Percentiles rank a stretch among this genome's conserved stretches.
Evolutionary conservation across 2,113 vertebrate species (phyloP).

Genomic region (Zapus hudsonius): DNA sequence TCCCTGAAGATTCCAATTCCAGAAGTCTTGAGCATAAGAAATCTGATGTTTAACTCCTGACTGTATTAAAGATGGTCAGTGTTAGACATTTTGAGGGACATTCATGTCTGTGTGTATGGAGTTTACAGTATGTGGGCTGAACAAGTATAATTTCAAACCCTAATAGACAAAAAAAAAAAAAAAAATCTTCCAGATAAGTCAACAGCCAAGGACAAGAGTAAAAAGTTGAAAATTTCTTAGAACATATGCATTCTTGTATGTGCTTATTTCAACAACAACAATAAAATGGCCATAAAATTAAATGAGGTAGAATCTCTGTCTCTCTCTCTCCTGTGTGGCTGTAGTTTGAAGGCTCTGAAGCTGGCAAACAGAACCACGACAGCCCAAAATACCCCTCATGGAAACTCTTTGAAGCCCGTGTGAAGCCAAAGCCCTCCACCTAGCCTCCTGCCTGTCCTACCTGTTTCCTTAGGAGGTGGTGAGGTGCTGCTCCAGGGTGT

Average conservation of each 20-base stretch:
- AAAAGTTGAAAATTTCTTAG: neutral
- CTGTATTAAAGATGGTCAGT: neutral
- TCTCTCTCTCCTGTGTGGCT: neutral
- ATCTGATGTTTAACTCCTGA: neutral
- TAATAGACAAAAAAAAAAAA: neutral
- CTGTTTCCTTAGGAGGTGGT: constrained; percentile 73
- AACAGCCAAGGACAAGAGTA: neutral
- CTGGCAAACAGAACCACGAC: neutral
- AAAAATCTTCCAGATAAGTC: neutral
- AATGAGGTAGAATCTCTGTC: neutral
- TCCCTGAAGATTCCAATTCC: neutral
- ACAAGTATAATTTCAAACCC: neutral
- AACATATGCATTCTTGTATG: neutral
- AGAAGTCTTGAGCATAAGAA: neutral
- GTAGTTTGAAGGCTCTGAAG: neutral
- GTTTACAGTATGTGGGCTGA: neutral
- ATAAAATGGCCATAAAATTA: neutral
- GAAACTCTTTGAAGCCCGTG: neutral
- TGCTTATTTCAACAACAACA: neutral
- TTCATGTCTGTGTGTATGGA: neutral
- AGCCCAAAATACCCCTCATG: neutral
- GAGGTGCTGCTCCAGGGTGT: constrained; percentile 74
- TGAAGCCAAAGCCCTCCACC: neutral
- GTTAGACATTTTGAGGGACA: neutral
- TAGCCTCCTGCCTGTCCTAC: constrained; percentile 60